Evolutionary conservation across 92 coral and sea anemone species (phyloP).

Genomic region (Isaurus tuberculatus): DNA sequence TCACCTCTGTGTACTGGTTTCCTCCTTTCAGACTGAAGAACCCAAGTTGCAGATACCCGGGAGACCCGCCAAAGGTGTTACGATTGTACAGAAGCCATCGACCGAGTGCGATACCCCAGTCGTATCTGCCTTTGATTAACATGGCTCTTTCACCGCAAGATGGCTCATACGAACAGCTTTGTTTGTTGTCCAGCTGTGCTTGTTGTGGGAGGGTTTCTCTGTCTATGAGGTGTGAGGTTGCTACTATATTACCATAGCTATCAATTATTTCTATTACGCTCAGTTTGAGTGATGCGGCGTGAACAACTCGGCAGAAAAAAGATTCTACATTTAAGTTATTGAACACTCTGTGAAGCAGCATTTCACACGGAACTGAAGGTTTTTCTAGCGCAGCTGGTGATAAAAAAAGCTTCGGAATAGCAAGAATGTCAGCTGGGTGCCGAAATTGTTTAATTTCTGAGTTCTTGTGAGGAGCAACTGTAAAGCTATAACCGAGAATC

Average conservation of each 20-base stretch:
- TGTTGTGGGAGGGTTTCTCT: conserved; percentile 56
- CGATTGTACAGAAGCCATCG: conserved; percentile 55
- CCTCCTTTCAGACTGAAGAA: conserved; percentile 53
- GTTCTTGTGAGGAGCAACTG: background rate
- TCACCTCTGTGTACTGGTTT: conserved; percentile 45
- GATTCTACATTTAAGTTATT: conserved; percentile 8
- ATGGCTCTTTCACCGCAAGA: conserved; percentile 59
- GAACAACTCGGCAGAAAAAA: conserved; percentile 54
- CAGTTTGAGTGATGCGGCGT: conserved; percentile 50
- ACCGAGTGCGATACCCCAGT: conserved; percentile 58
- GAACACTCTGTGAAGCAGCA: conserved; percentile 31
- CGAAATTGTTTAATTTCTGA: conserved; percentile 14
- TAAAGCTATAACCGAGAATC: conserved; percentile 24
- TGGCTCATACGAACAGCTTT: conserved; percentile 55
- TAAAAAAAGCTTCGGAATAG: conserved; percentile 31
- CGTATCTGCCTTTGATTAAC: conserved; percentile 61
- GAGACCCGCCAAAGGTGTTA: conserved; percentile 29
- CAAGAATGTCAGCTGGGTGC: conserved; percentile 30
- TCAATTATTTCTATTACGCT: conserved; percentile 55
- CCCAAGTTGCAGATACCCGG: conserved; percentile 51
- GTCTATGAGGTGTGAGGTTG: conserved; percentile 61
- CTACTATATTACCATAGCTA: conserved; percentile 57
- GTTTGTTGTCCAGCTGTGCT: conserved; percentile 46
- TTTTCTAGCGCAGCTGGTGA: background rate
- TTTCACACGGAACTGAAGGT: conserved; percentile 27